Conservation (phyloP, 2,113 vertebrate genomes). For the Gobiocypris rarus region DNA sequence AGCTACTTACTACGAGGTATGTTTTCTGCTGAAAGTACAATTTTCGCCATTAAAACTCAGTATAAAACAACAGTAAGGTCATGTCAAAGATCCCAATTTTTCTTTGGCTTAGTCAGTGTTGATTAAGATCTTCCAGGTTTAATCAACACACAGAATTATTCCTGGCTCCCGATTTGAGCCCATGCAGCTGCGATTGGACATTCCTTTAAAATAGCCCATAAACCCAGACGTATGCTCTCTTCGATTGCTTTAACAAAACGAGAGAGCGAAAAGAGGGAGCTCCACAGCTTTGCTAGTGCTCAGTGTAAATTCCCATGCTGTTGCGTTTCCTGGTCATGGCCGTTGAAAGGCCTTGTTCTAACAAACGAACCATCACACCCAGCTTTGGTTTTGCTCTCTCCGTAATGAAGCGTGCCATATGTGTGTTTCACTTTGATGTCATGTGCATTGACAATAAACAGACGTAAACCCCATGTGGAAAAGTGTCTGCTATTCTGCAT, state of each 20-base stretch:
- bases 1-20: constrained; percentile 30
- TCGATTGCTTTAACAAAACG: constrained; percentile 30
- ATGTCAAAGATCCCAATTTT: constrained; percentile 42
- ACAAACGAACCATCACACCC: constrained; percentile 61
- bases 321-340: constrained; percentile 42
- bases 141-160: constrained; percentile 55
- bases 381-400: constrained; percentile 34
- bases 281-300: constrained; percentile 23
- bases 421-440: constrained; percentile 51
- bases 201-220: constrained; percentile 46
- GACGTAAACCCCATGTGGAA: constrained; percentile 32
- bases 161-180: constrained; percentile 52
- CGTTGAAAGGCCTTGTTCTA: constrained; percentile 44
- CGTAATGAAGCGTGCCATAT: constrained; percentile 53
- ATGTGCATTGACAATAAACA: constrained; percentile 59
- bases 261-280: constrained; percentile 3
- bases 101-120: constrained; percentile 44
- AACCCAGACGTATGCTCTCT: constrained; percentile 38
- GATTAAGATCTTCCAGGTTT: constrained; percentile 60
- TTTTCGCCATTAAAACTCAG: constrained; percentile 43
- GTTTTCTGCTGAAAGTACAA: constrained; percentile 25
- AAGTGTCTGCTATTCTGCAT: constrained; percentile 41
- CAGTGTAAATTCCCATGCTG: constrained; percentile 49
- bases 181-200: constrained; percentile 46
- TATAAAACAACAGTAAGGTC: constrained; percentile 40